Evolutionary conservation across 2,888 invertebrate species (phyloP), one percentile per base, ranked within the genome.

Genomic region (Stegana nigrithorax): DNA sequence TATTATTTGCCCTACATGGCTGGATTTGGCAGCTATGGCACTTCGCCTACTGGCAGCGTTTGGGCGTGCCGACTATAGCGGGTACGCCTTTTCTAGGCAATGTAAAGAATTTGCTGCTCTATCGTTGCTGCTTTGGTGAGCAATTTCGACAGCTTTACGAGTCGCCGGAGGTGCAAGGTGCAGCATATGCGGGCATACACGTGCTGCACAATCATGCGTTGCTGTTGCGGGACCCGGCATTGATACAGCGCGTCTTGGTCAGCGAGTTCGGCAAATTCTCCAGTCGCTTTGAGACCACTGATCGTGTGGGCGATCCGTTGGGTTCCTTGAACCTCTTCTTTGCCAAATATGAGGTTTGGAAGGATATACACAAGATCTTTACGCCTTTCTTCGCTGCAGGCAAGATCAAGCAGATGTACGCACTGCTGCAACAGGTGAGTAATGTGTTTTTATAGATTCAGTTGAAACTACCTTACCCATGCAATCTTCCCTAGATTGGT

Each of bases 131-230:
- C 23, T 70, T 83, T 2, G 81, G 83, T 0, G 73, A 84, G 36
- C 83, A 81, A 42, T 69, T 87, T 2, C 73, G 73, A 4, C 73
- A 80, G 2, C 45, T 86, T 0, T 87, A 87, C 65, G 70, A 82
- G 7, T 45, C 73, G 14, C 2, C 50, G 17, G 8, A 21, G 2
- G 62, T 70, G 23, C 17, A 62, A 66, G 62, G 79, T 45, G 59
- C 67, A 55, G 66, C 84, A 60, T 62, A 84, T 67, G 71, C 78
- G 73, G 78, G 88, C 72, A 66, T 87, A 64, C 71, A 83, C 78
- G 82, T 87, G 7, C 81, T 87, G 44, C 84, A 87, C 67, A 84
- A 84, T 45, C 87, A 87, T 1, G 80, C 81, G 2, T 55, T 88
- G 7, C 36, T 88, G 4, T 58, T 85, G 4, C 82, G 86, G 0